Evolutionary conservation across 1,140 invertebrate genomes (phyloP).

Genomic region (Drosophila takahashii): DNA sequence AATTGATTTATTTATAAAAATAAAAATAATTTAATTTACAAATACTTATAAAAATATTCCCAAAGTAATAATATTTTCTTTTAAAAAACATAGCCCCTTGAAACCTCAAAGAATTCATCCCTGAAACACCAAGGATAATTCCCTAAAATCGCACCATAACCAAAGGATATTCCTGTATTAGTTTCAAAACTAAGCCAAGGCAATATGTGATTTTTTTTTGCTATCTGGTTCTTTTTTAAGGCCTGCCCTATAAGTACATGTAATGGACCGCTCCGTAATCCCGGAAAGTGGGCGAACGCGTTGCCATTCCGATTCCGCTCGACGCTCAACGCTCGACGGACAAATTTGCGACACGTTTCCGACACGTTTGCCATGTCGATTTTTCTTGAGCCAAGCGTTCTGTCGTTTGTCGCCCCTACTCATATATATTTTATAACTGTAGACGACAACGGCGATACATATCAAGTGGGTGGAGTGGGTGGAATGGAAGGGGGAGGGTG

Average conservation of each 20-base stretch:
- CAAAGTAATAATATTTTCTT: too few species aligned
- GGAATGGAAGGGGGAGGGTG: slow-evolving; percentile 14
- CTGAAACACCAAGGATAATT: neutral
- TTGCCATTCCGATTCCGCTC: slow-evolving; percentile 47
- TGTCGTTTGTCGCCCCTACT: slow-evolving; percentile 63
- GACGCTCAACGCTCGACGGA: slow-evolving; percentile 28
- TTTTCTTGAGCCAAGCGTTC: slow-evolving; percentile 77
- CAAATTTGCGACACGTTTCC: slow-evolving; percentile 81
- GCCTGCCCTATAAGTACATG: slow-evolving; percentile 8
- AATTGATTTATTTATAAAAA: neutral
- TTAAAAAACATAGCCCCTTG: neutral
- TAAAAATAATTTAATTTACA: too few species aligned
- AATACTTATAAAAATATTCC: too few species aligned
- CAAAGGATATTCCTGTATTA: slow-evolving; percentile 5
- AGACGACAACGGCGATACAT: slow-evolving; percentile 66
- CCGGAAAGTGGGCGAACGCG: slow-evolving; percentile 66
- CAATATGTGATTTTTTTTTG: slow-evolving; percentile 1
- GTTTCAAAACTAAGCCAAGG: slow-evolving; percentile 19
- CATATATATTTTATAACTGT: slow-evolving; percentile 80
- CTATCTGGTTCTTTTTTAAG: neutral
- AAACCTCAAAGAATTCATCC: neutral
- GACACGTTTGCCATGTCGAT: slow-evolving; percentile 80
- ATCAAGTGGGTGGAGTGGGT: slow-evolving; percentile 44
- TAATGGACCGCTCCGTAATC: slow-evolving; percentile 59
- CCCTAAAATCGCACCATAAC: neutral